Evolutionary conservation across 2,888 invertebrate species (phyloP).

Genomic region (Hyppa rectilinea): DNA sequence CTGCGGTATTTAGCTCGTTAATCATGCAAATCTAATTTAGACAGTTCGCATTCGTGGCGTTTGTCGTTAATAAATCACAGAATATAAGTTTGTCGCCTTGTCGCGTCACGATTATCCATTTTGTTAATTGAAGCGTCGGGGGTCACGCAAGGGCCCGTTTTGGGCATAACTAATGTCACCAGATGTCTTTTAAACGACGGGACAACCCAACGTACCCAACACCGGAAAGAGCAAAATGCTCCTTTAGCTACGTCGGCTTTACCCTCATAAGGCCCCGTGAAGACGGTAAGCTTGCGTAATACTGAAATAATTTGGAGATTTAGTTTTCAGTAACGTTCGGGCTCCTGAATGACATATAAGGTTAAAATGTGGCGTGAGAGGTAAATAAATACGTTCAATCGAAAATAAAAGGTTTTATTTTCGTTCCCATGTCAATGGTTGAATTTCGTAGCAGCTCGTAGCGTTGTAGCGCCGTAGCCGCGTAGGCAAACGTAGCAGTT

Average conservation of each 20-base stretch:
- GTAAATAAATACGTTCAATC: conserved; percentile 23
- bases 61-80: conserved; percentile 70
- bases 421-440: conserved; percentile 14
- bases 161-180: conserved; percentile 66
- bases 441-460: conserved; percentile 42
- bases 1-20: conserved; percentile 30
- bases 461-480: conserved; percentile 18
- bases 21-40: conserved; percentile 62
- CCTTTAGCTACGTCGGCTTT: conserved; percentile 57
- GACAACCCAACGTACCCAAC: conserved; percentile 46
- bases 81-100: conserved; percentile 79
- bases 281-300: conserved; percentile 61
- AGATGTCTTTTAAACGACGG: conserved; percentile 51
- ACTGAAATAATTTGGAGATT: conserved; percentile 59
- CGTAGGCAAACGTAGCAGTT: conserved; percentile 35
- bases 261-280: conserved; percentile 59
- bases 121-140: conserved; percentile 84
- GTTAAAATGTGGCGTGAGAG: conserved; percentile 24
- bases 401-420: conserved; percentile 28
- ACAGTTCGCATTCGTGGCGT: conserved; percentile 41
- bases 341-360: conserved; percentile 24
- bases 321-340: conserved; percentile 50
- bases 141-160: conserved; percentile 83
- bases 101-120: conserved; percentile 81
- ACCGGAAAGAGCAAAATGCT: conserved; percentile 57